phyloP scores from a whole-genome alignment of 2,113 vertebrate species.

The Indicator maculatus region DNA sequence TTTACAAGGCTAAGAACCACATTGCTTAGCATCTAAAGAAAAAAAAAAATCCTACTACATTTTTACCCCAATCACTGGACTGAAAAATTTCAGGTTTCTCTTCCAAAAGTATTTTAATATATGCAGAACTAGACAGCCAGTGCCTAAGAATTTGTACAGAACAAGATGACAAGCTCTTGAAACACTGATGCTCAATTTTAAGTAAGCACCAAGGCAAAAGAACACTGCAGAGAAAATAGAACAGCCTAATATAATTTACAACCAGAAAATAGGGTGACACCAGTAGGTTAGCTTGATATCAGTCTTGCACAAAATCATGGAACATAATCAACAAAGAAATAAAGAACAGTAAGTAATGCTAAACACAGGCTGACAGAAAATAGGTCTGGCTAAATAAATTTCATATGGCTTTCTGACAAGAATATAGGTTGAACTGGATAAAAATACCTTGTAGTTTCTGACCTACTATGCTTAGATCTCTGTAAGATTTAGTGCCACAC shows the following conservation, averaged over 20 bases:
- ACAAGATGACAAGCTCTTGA: neutral
- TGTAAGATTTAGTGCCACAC: slow-evolving; percentile 23
- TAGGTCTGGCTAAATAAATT: slow-evolving; percentile 54
- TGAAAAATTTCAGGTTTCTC: neutral
- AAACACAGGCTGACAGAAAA: slow-evolving; percentile 56
- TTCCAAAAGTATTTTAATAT: slow-evolving; percentile 7
- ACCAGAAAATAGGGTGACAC: neutral
- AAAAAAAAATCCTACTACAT: neutral
- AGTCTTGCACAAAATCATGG: neutral
- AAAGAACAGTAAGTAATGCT: slow-evolving; percentile 17
- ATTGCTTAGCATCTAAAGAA: neutral
- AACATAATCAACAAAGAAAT: neutral
- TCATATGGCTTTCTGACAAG: slow-evolving; percentile 49
- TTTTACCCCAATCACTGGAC: neutral
- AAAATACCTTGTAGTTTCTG: slow-evolving; percentile 65
- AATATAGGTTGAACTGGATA: slow-evolving; percentile 70
- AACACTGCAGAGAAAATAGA: neutral
- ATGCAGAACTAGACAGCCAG: neutral
- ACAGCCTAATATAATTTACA: neutral
- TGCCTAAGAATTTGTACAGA: neutral
- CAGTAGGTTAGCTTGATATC: neutral
- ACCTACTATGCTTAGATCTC: slow-evolving; percentile 63
- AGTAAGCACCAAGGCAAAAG: neutral
- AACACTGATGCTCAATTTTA: neutral
- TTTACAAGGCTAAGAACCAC: slow-evolving; percentile 15